These are phyloP conservation scores for Lasioglossum baleicum DNA, from an alignment of 1,140 invertebrate species.

Conservation along the genomic window DNA sequence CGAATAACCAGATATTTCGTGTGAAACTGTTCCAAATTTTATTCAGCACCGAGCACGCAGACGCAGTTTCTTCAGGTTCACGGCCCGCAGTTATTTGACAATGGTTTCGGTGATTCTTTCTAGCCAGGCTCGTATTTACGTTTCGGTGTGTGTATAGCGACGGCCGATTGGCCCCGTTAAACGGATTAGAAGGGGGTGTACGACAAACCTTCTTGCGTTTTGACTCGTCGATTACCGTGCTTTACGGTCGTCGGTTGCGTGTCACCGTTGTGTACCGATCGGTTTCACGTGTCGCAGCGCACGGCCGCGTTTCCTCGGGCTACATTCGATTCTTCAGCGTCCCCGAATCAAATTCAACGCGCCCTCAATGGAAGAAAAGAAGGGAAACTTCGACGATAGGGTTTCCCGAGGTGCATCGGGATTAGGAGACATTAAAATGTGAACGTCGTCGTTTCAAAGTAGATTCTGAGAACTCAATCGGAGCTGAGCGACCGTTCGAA, in stretches of 20 bases:
- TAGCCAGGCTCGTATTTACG: slow-evolving; percentile 43
- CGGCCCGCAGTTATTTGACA: slow-evolving; percentile 52
- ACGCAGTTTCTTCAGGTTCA: slow-evolving; percentile 19
- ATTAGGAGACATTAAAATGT: neutral
- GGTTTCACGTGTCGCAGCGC: slow-evolving; percentile 20
- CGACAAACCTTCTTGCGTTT: slow-evolving; percentile 40
- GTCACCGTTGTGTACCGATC: neutral
- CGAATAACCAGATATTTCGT: too few species aligned
- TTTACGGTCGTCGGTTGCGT: neutral
- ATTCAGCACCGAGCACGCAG: too few species aligned
- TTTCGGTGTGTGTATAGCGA: slow-evolving; percentile 20
- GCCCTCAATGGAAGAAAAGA: neutral
- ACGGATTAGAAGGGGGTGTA: slow-evolving; percentile 47
- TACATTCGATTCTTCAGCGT: neutral
- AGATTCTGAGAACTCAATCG: neutral
- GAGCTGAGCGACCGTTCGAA: neutral
- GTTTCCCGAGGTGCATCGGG: neutral
- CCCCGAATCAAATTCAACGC: neutral
- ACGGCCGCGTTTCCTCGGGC: neutral
- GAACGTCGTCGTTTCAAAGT: neutral
- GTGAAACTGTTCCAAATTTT: too few species aligned
- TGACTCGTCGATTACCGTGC: slow-evolving; percentile 35
- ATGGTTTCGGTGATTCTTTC: slow-evolving; percentile 37
- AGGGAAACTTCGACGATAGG: neutral
- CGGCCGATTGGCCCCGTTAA: slow-evolving; percentile 37